Evolutionary conservation across 2,888 invertebrate genomes (phyloP), one percentile per base, ranked within the genome.

Genomic region (Cybosia mesomella): DNA sequence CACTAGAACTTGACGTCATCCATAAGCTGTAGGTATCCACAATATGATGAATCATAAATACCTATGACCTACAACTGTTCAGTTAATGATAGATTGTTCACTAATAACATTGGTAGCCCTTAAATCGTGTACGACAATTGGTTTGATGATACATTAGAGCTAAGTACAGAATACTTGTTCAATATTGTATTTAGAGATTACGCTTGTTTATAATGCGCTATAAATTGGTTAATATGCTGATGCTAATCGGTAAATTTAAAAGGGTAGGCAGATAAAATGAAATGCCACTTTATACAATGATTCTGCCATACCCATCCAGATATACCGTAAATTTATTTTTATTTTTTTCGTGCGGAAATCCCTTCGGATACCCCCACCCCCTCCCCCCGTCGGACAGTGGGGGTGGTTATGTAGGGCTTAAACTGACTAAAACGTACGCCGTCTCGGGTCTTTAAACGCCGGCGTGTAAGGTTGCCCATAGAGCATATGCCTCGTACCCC

Each of bases 1-100:
- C 58, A 63, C 62, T 76, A 72, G 60, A 49, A 55, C 28, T 67
- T 79, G 79, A 79, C 81, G 76, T 81, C 71, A 81, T 71, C 64
- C 58, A 59, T 58, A 71, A 57, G 59, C 67, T 68, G 24, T 66
- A 68, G 66, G 61, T 70, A 67, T 64, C 43, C 28, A 65, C 53
- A 49, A 68, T 67, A 66, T 68, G 72, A 76, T 72, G 71, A 73
- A 75, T 59, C 59, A 64, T 66, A 69, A 69, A 62, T 74, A 71
- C 58, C 69, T 73, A 68, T 73, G 74, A 74, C 68, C 67, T 66
- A 70, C 34, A 64, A 71, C 74, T 60, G 72, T 67, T 73, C 71
- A 58, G 68, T 75, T 73, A 73, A 68, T 66, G 24, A 72, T 75
- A 70, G 69, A 73, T 80, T 68, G 55, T 36, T 58, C 34, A 58